Percentiles rank a stretch among this genome's conserved stretches.
Conservation (phyloP, 2,888 invertebrate genomes). For the Plutella xylostella region DNA sequence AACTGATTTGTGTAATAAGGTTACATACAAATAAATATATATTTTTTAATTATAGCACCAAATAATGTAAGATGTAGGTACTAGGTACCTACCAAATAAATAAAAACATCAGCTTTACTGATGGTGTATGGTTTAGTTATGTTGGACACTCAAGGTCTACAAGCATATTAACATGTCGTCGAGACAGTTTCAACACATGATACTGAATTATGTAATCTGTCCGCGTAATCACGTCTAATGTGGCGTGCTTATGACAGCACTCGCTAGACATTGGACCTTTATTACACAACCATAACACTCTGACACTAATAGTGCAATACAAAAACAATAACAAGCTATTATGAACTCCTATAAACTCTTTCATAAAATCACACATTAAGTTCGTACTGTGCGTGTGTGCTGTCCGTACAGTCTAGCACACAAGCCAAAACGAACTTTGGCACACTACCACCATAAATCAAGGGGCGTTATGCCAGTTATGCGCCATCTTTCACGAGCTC, state of each 20-base stretch:
- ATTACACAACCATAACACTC: no score
- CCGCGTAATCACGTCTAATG: background rate
- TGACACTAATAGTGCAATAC: no score
- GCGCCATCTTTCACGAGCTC: constrained; percentile 68
- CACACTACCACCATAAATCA: constrained; percentile 64
- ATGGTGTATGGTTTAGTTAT: no score
- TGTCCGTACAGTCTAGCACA: constrained; percentile 35
- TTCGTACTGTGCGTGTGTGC: constrained; percentile 24
- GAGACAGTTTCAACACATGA: constrained; percentile 8
- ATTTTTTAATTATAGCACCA: no score
- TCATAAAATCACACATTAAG: background rate
- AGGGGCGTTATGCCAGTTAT: constrained; percentile 56
- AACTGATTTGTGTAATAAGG: no score
- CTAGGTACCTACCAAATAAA: no score
- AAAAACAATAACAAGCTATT: no score
- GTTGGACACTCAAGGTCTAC: no score
- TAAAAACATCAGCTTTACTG: no score
- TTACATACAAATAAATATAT: no score
- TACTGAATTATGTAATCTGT: background rate
- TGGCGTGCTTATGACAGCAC: constrained; percentile 34
- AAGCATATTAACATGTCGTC: constrained; percentile 10
- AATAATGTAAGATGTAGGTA: no score
- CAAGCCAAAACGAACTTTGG: constrained; percentile 51
- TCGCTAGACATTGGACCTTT: constrained; percentile 30
- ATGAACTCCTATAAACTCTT: no score